phyloP scores from a whole-genome alignment of 2,113 vertebrate genomes.

The Chlorodrepanis virens region DNA sequence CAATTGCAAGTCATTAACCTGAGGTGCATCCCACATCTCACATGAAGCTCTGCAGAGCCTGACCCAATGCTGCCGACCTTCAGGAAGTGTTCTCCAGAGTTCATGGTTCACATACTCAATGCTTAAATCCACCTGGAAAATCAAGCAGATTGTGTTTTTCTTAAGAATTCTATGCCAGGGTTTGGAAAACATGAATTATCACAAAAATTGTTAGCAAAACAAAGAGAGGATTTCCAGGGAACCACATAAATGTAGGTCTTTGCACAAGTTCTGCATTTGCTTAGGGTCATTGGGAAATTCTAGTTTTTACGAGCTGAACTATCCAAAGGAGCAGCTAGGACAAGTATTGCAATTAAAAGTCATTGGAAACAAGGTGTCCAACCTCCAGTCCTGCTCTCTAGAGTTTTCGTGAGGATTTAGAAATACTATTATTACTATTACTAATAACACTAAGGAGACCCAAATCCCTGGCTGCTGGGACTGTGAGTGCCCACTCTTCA shows the following conservation, averaged over 20 bases:
- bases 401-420: not conserved
- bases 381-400: not conserved
- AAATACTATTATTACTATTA: not conserved
- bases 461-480: not conserved
- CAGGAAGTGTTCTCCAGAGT: conserved; percentile 36
- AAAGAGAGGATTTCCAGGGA: conserved; percentile 16
- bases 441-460: not conserved
- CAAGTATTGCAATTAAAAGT: not conserved
- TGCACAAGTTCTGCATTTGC: not conserved
- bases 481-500: not conserved
- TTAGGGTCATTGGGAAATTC: conserved; percentile 1
- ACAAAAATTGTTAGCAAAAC: conserved; percentile 36
- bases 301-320: not conserved
- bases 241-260: conserved; percentile 35
- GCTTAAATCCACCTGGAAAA: conserved; percentile 48
- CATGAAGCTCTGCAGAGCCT: not conserved
- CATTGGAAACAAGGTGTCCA: not conserved
- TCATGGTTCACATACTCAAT: not conserved
- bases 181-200: conserved; percentile 49
- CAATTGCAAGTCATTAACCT: conserved; percentile 42
- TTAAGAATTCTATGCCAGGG: conserved; percentile 5
- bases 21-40: conserved; percentile 23
- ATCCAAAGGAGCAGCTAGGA: not conserved
- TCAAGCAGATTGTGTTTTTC: conserved; percentile 19
- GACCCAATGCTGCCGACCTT: conserved; percentile 8